Percentiles rank a stretch among this genome's conserved stretches.
Evolutionary conservation across 2,797 vertebrate species (phyloP).

Genomic region (Sarcophilus harrisii): DNA sequence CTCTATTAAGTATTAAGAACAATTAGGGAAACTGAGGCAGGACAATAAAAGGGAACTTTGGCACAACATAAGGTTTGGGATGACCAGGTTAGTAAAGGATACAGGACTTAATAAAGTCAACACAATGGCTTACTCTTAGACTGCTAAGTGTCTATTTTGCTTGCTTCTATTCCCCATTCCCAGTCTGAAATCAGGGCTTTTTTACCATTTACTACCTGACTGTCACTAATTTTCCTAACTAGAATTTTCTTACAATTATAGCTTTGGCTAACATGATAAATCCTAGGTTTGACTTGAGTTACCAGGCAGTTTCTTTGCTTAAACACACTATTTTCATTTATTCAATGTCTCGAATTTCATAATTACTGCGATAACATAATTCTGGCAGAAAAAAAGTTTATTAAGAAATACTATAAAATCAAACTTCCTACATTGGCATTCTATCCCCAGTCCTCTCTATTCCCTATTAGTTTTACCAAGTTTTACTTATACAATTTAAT

Average conservation of each 20-base stretch:
- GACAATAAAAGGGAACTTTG: too few species aligned
- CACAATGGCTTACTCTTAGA: neutral
- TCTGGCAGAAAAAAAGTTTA: constrained; percentile 44
- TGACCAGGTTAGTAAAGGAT: neutral
- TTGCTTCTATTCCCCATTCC: neutral
- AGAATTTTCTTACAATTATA: neutral
- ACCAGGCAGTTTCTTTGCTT: neutral
- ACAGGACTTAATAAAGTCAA: neutral
- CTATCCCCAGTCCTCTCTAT: constrained; percentile 17
- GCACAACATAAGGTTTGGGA: too few species aligned
- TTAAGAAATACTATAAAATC: accelerated
- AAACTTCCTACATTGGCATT: constrained; percentile 50
- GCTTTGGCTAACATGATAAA: neutral
- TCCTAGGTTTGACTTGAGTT: neutral
- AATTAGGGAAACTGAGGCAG: too few species aligned
- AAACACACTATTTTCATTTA: constrained; percentile 33
- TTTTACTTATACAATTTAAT: constrained; percentile 58
- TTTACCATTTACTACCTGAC: neutral
- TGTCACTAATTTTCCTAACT: neutral
- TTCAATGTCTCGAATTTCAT: neutral
- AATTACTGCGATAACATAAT: constrained; percentile 30
- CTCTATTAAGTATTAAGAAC: too few species aligned
- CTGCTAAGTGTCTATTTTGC: neutral
- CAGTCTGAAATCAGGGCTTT: neutral
- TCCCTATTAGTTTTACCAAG: constrained; percentile 32